Conservation (phyloP, 2,888 invertebrate species). For the Agrilus cyanescens region DNA sequence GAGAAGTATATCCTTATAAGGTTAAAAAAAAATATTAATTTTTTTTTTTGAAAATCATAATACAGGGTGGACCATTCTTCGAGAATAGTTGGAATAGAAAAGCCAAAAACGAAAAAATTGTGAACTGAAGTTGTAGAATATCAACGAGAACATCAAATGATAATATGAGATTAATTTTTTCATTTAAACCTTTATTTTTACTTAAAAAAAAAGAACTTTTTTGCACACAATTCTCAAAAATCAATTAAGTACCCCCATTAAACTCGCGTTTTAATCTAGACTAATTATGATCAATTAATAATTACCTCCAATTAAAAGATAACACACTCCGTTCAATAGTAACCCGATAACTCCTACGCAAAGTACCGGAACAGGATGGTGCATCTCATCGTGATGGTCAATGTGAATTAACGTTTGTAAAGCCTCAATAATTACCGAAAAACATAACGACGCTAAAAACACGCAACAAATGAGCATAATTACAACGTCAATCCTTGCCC, state of each 20-base stretch:
- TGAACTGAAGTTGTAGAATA: too few species aligned
- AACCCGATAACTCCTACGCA: conserved; percentile 60
- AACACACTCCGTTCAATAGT: conserved; percentile 64
- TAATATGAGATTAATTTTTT: too few species aligned
- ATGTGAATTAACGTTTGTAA: conserved; percentile 69
- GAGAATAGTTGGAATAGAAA: too few species aligned
- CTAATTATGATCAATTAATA: conserved; percentile 2
- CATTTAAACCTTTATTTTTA: too few species aligned
- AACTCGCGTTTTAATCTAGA: neutral
- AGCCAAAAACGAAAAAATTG: too few species aligned
- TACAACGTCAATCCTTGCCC: conserved; percentile 83
- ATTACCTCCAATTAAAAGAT: conserved; percentile 66
- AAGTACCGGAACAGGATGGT: conserved; percentile 61
- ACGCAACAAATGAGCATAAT: conserved; percentile 71
- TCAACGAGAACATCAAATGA: too few species aligned
- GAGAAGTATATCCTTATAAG: conserved; percentile 49
- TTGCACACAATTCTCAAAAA: too few species aligned
- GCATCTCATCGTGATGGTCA: conserved; percentile 59
- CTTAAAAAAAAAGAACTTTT: too few species aligned
- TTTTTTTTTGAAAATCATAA: too few species aligned
- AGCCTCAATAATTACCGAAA: conserved; percentile 71
- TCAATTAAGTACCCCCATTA: neutral
- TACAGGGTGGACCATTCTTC: too few species aligned
- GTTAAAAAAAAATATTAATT: conserved; percentile 1
- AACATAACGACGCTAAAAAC: conserved; percentile 70